Evolutionary conservation across 2,888 invertebrate species (phyloP).

Genomic region (Chrysina gloriosa): DNA sequence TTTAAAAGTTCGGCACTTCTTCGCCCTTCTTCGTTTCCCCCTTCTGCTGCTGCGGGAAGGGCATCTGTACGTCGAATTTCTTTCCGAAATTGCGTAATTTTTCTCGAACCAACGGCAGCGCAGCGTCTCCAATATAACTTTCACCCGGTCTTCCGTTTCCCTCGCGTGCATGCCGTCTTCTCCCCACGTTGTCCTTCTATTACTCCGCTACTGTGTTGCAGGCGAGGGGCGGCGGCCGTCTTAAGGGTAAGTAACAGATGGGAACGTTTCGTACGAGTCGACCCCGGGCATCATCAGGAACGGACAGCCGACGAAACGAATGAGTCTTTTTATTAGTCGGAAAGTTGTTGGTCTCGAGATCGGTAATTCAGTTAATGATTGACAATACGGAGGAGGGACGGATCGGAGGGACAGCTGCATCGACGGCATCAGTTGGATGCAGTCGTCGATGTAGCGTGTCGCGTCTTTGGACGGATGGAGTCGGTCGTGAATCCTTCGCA

Average conservation of each 20-base stretch:
- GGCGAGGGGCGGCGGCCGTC: neutral
- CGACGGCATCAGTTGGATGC: neutral
- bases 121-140: conserved; percentile 35
- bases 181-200: too few relatives aligned
- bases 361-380: conserved; percentile 31
- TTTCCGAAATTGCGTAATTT: conserved; percentile 36
- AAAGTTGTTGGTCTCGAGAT: neutral
- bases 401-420: neutral
- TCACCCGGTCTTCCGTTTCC: too few relatives aligned
- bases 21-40: conserved; percentile 1
- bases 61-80: conserved; percentile 32
- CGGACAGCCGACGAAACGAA: neutral
- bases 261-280: neutral
- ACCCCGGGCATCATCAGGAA: neutral
- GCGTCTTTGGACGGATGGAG: neutral
- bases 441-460: neutral
- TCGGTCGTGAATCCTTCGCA: neutral
- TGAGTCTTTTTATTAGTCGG: conserved; percentile 14
- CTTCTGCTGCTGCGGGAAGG: neutral
- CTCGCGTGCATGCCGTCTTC: too few relatives aligned
- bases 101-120: conserved; percentile 12
- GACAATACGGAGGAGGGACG: neutral
- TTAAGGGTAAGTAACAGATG: neutral
- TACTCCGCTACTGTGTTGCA: neutral
- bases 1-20: conserved; percentile 28